Conservation (phyloP, 2,797 vertebrate species). For the Sciurus vulgaris region DNA sequence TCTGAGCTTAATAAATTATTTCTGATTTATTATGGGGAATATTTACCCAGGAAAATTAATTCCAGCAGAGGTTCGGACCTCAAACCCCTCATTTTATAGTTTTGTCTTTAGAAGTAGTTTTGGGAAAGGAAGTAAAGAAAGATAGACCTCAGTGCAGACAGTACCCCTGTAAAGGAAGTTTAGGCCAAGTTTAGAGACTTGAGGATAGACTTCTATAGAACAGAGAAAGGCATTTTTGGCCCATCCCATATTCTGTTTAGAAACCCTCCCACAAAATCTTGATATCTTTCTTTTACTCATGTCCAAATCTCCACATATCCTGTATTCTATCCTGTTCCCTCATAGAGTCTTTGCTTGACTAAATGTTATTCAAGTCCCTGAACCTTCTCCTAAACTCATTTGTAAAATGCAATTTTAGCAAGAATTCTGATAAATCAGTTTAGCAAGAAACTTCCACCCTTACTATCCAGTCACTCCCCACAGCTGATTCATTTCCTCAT, state of each 20-base stretch:
- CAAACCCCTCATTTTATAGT: not conserved
- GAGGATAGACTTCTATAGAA: not conserved
- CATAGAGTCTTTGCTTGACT: not conserved
- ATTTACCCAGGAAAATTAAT: slow-evolving; percentile 59
- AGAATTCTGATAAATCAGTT: not conserved
- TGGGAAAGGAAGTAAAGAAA: slow-evolving; percentile 15
- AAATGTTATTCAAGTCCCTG: not conserved
- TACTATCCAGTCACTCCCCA: not conserved
- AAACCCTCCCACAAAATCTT: not conserved
- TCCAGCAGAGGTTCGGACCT: not conserved
- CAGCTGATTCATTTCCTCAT: not conserved
- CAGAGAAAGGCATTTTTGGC: not conserved
- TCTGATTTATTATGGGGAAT: slow-evolving; percentile 42
- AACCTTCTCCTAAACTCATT: not conserved
- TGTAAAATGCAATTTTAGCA: not conserved
- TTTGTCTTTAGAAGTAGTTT: slow-evolving; percentile 54
- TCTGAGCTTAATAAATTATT: slow-evolving; percentile 70
- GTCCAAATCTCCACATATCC: not conserved
- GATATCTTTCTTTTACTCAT: not conserved
- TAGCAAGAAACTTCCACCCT: not conserved
- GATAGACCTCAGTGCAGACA: not conserved
- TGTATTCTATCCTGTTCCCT: not conserved
- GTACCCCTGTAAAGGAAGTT: not conserved
- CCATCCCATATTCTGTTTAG: not conserved
- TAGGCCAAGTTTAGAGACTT: not conserved